phyloP scores from a whole-genome alignment of 1,140 invertebrate species.

The Brachionus paranguensis region DNA sequence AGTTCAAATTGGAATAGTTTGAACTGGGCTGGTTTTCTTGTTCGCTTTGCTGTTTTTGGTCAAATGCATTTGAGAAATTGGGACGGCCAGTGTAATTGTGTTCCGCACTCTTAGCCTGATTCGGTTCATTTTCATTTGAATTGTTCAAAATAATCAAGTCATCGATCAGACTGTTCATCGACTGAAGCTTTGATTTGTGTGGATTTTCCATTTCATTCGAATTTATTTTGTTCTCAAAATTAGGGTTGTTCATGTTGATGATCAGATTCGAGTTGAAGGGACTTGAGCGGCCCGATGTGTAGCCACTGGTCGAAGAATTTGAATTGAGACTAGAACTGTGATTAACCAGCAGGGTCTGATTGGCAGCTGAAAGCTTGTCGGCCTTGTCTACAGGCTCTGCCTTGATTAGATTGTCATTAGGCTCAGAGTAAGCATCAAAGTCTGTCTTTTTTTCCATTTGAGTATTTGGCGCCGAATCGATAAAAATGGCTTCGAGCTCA shows the following conservation, averaged over 20 bases:
- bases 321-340: conserved; percentile 31
- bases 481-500: background rate
- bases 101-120: background rate
- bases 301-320: conserved; percentile 12
- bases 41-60: background rate
- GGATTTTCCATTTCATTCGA: background rate
- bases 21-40: background rate
- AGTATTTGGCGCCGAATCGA: background rate
- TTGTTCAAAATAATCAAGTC: conserved; percentile 13
- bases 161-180: conserved; percentile 1
- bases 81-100: background rate
- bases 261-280: background rate
- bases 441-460: background rate
- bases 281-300: conserved; percentile 4
- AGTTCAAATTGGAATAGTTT: conserved; percentile 25
- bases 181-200: background rate
- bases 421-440: background rate
- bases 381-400: background rate
- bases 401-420: background rate
- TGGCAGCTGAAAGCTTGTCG: background rate
- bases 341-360: background rate
- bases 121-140: background rate
- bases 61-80: background rate
- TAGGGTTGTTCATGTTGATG: background rate
- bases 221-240: background rate